Base-by-base conservation (phyloP, 2,113 vertebrate species). In the Anser brachyrhynchus region DNA sequence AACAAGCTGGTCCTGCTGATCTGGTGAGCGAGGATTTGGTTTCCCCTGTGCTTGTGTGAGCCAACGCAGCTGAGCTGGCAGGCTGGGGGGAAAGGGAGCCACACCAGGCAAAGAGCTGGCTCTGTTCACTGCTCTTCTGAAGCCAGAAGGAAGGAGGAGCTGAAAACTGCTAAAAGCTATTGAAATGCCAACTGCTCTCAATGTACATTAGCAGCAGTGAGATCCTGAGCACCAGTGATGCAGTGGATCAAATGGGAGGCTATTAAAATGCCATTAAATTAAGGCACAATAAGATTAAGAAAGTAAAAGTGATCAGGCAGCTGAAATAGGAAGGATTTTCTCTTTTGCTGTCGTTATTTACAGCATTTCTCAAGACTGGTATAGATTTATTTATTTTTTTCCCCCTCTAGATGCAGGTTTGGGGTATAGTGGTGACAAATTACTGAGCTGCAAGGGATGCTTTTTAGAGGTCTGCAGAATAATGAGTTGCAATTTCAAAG, bases 1-100 rank as follows among this genome's bases (percentile, higher is more conserved):
- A 83, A 41, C 0, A 2, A 39, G 71, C 71, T 70, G 54, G 78
- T 85, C 28, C 54, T 89, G 54, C 64, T 0, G 3, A 29, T 76
- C 23, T 2, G 1, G 10, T 0, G 0, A 62, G 31, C 12, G 29
- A 51, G 55, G 51, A 35, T 76, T 37, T 2, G 3, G 29, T 11
- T 49, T 43, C 43, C 62, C 49, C n/a, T 22, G 49, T 37, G 83
- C 6, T 3, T 3, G 5, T 26, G 22, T 0, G 7, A 90, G 74
- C 77, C 87, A 94, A 13, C 1, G 0, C 94, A 95, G 84, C 84
- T 93, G 89, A 93, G 83, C 69, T 93, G 91, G 80, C 87, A 84
- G 65, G 57, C 28, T 1, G 22, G 21, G 22, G 21, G 59, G 22
- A 91, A 59, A 11, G 52, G 22, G 65, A 86, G 35, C 35, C 46